Percentiles rank a stretch among this genome's conserved stretches.
Evolutionary conservation across 2,113 vertebrate species (phyloP).

Genomic region (Lethenteron reissneri): DNA sequence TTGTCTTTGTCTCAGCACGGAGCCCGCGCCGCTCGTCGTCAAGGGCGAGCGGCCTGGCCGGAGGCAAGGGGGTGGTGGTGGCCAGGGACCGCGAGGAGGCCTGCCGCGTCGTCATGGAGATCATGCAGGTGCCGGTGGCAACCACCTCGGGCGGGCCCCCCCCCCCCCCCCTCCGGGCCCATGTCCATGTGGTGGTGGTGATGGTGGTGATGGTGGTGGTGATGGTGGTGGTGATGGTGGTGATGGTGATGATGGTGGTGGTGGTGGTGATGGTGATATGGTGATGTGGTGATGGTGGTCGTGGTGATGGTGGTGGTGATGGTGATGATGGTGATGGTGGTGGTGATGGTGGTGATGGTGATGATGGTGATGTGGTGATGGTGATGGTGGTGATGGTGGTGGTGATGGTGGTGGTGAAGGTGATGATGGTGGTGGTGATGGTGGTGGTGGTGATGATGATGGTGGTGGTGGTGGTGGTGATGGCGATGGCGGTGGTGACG

Average conservation of each 20-base stretch:
- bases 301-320: too few relatives aligned
- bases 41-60: conserved; percentile 77
- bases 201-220: conserved; percentile 79
- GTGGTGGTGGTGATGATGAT: too few relatives aligned
- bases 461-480: too few relatives aligned
- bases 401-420: too few relatives aligned
- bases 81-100: conserved; percentile 48
- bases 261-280: too few relatives aligned
- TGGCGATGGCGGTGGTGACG: too few relatives aligned
- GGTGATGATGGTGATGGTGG: too few relatives aligned
- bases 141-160: background rate
- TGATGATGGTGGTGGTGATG: too few relatives aligned
- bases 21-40: conserved; percentile 70
- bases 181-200: conserved; percentile 57
- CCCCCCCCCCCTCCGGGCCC: conserved; percentile 26
- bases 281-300: too few relatives aligned
- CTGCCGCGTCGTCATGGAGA: conserved; percentile 57
- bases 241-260: conserved; percentile 13
- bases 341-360: too few relatives aligned
- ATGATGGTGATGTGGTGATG: too few relatives aligned
- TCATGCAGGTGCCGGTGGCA: conserved; percentile 47
- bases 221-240: conserved; percentile 70
- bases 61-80: conserved; percentile 73
- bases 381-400: too few relatives aligned
- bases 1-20: conserved; percentile 26